Evolutionary conservation across 2,888 invertebrate species (phyloP), one percentile per base, ranked within the genome.

Genomic region (Lasioglossum malachurum): DNA sequence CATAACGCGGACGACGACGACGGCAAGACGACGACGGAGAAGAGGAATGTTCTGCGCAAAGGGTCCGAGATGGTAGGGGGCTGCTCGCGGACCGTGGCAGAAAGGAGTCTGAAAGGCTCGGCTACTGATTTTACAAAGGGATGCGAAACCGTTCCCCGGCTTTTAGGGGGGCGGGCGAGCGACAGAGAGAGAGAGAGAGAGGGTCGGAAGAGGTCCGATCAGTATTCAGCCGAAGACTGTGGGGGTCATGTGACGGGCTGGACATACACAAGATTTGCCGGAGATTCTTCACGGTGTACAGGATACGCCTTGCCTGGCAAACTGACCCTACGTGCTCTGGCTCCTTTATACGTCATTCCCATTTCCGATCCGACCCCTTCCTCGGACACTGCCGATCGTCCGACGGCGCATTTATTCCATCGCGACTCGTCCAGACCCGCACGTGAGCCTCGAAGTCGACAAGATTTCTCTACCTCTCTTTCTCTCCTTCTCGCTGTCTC

Each of bases 241-340:
- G 82, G 81, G 90, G 93, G 91, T 93, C 93, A 91, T 89, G 92
- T 88, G 91, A 91, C 92, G 92, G 88, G 87, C 88, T 92, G 93
- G 92, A 93, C 93, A 89, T 88, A 93, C 90, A 93, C 90, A 93
- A 92, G 93, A 93, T 93, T 92, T 92, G 89, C 88, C 88, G 91
- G 87, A 91, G 92, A 93, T 93, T 92, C 93, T 91, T 92, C 91
- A 92, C 91, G 91, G 89, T 80, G 84, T 89, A 89, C 91, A 91
- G 92, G 92, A 91, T 92, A 92, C 91, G 91, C 91, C 91, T 90
- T 88, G 92, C 87, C 93, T 89, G 93, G 93, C 92, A 93, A 93
- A 93, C 93, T 92, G 93, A 93, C 90, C 91, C 93, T 93, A 93
- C 93, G 93, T 93, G 93, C 93, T 88, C 86, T 84, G 93, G 93